Conservation (phyloP, 2,888 invertebrate genomes). For the Aplocera efformata region DNA sequence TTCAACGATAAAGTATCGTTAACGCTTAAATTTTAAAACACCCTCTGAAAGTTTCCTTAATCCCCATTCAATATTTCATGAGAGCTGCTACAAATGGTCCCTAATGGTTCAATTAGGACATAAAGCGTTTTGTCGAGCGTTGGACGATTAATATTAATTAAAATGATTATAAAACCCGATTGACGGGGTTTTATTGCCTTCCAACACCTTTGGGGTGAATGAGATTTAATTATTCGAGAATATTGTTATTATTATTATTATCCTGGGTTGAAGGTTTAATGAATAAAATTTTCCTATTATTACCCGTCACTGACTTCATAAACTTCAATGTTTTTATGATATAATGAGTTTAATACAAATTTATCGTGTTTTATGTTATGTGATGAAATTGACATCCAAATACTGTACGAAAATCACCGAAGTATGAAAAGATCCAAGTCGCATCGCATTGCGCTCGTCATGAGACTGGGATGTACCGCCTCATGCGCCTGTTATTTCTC, state of each 20-base stretch:
- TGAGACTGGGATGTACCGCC: no score
- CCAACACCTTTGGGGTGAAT: not conserved
- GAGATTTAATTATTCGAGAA: not conserved
- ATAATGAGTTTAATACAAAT: no score
- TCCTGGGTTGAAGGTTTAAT: no score
- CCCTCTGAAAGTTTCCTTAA: constrained; percentile 14
- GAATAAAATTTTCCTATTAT: no score
- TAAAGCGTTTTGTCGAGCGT: constrained; percentile 25
- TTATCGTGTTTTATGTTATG: no score
- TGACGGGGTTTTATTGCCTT: constrained; percentile 1
- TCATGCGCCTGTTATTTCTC: no score
- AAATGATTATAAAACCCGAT: constrained; percentile 19
- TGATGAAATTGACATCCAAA: no score
- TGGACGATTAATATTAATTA: constrained; percentile 29
- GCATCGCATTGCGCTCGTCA: no score
- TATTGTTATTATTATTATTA: constrained; percentile 2
- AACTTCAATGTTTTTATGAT: no score
- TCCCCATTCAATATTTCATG: constrained; percentile 25
- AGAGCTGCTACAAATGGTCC: constrained; percentile 20
- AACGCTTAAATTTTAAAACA: constrained; percentile 13
- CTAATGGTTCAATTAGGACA: constrained; percentile 27
- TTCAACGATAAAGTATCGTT: constrained; percentile 9
- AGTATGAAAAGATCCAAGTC: no score
- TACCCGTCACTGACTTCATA: no score
- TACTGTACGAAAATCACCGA: no score